These are phyloP conservation scores for Ascidia mentula DNA, from an alignment of 23 tunicate genomes.

Conservation along the genomic window DNA sequence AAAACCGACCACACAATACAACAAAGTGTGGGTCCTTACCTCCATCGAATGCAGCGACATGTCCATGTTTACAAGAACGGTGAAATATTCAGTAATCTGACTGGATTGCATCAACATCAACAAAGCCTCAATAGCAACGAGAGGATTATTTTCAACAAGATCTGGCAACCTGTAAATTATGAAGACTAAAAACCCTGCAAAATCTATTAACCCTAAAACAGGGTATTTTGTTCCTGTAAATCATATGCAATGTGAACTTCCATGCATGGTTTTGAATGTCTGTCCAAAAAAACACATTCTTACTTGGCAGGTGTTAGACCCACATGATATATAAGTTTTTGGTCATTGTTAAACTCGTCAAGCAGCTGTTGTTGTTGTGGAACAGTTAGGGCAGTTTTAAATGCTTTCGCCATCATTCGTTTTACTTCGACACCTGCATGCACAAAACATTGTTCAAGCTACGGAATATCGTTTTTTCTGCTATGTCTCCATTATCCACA, in stretches of 20 bases:
- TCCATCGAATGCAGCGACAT: constrained; percentile 98
- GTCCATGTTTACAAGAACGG: constrained; percentile 90
- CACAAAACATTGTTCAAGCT: too few relatives aligned
- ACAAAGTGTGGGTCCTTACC: too few relatives aligned
- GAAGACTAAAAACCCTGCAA: constrained; percentile 57
- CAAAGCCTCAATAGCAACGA: constrained; percentile 89
- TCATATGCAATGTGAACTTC: too few relatives aligned
- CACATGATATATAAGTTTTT: constrained; percentile 69
- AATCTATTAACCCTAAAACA: background rate
- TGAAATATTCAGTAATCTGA: constrained; percentile 83
- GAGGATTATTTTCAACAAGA: constrained; percentile 94
- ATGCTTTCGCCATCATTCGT: constrained; percentile 83
- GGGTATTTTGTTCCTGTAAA: too few relatives aligned
- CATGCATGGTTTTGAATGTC: too few relatives aligned
- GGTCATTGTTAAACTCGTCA: constrained; percentile 44
- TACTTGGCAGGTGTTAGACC: constrained; percentile 82
- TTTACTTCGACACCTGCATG: constrained; percentile 58
- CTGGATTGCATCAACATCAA: constrained; percentile 81
- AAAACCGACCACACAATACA: too few relatives aligned
- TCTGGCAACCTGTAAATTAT: constrained; percentile 50
- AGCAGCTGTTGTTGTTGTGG: constrained; percentile 63
- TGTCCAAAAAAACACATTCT: too few relatives aligned
- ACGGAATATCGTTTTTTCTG: too few relatives aligned
- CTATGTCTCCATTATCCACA: too few relatives aligned
- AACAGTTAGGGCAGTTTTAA: constrained; percentile 49